A percentile compares a stretch with the other conserved stretches of the same genome.
phyloP scores from a whole-genome alignment of 2,797 vertebrate genomes.

The Eutrigla gurnardus region DNA sequence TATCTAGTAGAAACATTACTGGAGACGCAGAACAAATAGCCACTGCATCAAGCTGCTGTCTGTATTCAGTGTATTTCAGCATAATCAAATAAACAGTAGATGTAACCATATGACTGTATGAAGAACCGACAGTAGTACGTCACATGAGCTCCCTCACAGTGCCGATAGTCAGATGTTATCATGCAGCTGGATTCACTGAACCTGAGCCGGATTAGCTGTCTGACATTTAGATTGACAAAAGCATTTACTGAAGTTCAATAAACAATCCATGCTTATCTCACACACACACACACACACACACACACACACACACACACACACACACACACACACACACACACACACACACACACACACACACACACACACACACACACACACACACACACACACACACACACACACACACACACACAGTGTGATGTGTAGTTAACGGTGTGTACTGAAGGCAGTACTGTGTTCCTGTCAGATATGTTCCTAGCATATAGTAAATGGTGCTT shows the following conservation, averaged over 20 bases:
- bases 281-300: background rate
- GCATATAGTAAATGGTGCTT: too few species aligned
- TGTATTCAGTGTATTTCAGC: background rate
- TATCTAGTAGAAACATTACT: background rate
- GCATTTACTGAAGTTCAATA: constrained; percentile 37
- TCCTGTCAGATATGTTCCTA: too few species aligned
- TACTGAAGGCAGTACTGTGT: too few species aligned
- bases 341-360: too few species aligned
- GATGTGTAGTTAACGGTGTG: too few species aligned
- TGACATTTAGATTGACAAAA: constrained; percentile 51
- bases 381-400: background rate
- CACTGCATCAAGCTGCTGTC: too few species aligned
- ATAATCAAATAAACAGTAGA: background rate
- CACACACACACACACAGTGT: background rate
- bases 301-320: background rate
- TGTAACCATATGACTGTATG: background rate
- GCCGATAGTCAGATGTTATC: constrained; percentile 21
- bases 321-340: background rate
- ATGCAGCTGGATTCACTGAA: constrained; percentile 17
- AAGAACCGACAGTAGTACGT: background rate
- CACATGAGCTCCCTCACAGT: background rate
- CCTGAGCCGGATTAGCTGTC: constrained; percentile 23
- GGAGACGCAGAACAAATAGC: too few species aligned
- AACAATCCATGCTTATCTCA: constrained; percentile 26
- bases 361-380: background rate